These are phyloP conservation scores for Nothoprocta pentlandii DNA, from an alignment of 2,113 vertebrate genomes.

Conservation along the genomic window DNA sequence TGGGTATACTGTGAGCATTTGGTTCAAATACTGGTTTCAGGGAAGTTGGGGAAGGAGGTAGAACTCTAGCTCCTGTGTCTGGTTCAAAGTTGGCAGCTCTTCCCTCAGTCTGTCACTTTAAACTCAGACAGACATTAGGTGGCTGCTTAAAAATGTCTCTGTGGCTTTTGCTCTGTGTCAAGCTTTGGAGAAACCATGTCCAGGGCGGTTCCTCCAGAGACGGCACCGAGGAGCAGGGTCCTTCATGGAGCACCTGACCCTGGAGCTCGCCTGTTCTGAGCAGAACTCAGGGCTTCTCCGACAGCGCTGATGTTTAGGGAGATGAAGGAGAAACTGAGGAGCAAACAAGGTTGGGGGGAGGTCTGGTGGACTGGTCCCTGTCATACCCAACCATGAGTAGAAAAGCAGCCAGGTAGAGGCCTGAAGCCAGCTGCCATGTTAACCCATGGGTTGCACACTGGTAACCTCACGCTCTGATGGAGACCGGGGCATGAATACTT, in stretches of 20 bases:
- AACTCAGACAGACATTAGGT: neutral
- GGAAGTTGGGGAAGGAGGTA: neutral
- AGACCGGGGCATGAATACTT: slow-evolving; percentile 8
- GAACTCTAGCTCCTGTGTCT: neutral
- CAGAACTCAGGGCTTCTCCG: neutral
- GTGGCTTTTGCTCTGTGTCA: neutral
- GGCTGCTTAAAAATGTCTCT: neutral
- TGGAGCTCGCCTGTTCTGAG: neutral
- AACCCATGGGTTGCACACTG: neutral
- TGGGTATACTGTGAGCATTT: neutral
- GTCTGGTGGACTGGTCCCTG: too few species aligned
- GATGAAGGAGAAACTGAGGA: neutral
- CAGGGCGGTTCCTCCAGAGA: neutral
- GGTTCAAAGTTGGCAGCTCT: neutral
- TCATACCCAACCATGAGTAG: neutral
- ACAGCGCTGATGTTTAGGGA: neutral
- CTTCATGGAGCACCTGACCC: neutral
- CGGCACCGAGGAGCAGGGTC: neutral
- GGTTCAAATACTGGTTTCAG: neutral
- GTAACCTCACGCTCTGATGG: neutral
- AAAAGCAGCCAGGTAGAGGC: neutral
- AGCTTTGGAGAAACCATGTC: neutral
- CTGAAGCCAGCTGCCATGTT: neutral
- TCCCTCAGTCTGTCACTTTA: neutral
- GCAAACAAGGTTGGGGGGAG: too few species aligned